A percentile compares a stretch with the other conserved stretches of the same genome.
phyloP scores from a whole-genome alignment of 2,888 invertebrate genomes.

The Biston stratarius region DNA sequence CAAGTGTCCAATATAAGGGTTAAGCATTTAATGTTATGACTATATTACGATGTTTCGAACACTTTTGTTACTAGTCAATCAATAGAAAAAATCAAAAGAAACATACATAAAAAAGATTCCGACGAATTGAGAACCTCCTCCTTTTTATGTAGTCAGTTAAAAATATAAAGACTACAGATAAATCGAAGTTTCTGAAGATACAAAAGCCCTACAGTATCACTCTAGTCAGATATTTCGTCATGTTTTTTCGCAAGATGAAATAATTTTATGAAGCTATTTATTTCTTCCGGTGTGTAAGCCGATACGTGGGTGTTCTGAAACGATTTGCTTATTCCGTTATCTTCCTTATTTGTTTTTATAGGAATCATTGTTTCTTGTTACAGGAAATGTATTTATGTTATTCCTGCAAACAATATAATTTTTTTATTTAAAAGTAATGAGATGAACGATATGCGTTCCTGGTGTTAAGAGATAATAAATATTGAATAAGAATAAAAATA shows the following conservation, averaged over 20 bases:
- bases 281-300: conserved; percentile 26
- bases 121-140: too few species aligned
- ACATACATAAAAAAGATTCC: too few species aligned
- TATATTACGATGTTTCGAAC: too few species aligned
- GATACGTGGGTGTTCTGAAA: conserved; percentile 24
- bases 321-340: conserved; percentile 25
- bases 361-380: conserved; percentile 21
- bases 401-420: not conserved
- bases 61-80: too few species aligned
- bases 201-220: conserved; percentile 19
- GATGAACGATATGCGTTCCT: too few species aligned
- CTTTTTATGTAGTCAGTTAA: too few species aligned
- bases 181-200: not conserved
- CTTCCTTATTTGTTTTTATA: conserved; percentile 20
- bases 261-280: conserved; percentile 36
- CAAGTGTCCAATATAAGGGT: not conserved
- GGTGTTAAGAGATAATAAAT: too few species aligned
- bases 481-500: too few species aligned
- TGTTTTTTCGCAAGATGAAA: conserved; percentile 25
- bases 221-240: conserved; percentile 39
- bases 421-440: too few species aligned
- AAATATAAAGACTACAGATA: too few species aligned
- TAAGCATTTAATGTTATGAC: too few species aligned
- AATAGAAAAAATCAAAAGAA: too few species aligned
- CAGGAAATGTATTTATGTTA: not conserved